Percentiles rank a stretch among this genome's conserved stretches.
Evolutionary conservation across 2,797 vertebrate species (phyloP).

Genomic region (Coranthus polyacanthus): DNA sequence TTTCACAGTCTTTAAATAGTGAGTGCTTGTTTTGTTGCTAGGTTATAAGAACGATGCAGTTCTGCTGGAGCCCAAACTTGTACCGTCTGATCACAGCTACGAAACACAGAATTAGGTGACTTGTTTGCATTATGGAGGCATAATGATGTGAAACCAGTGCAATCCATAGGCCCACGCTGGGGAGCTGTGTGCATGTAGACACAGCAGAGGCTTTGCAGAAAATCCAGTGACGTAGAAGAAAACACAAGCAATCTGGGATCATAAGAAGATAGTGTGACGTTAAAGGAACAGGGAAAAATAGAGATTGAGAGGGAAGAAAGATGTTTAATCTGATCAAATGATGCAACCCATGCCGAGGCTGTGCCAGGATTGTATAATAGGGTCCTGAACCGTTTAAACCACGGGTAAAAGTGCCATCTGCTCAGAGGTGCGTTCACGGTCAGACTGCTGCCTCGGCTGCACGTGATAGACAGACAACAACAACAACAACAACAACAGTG

Average conservation of each 20-base stretch:
- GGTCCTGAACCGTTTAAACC: constrained; percentile 56
- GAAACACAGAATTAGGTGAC: constrained; percentile 18
- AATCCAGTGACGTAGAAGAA: constrained; percentile 59
- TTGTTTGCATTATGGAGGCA: neutral
- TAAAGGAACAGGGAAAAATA: constrained; percentile 24
- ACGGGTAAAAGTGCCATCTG: constrained; percentile 71
- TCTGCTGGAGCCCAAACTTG: constrained; percentile 33
- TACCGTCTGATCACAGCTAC: constrained; percentile 28
- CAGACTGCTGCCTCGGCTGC: constrained; percentile 42
- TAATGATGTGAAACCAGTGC: neutral
- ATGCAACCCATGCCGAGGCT: constrained; percentile 63
- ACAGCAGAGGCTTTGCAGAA: constrained; percentile 49
- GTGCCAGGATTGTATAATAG: constrained; percentile 72
- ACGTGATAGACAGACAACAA: constrained; percentile 34
- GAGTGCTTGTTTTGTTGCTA: constrained; percentile 64
- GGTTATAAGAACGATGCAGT: constrained; percentile 59
- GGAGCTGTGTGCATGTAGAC: constrained; percentile 10
- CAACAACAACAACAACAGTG: no score
- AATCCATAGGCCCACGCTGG: neutral
- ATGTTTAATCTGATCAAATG: constrained; percentile 76
- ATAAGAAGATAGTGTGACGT: constrained; percentile 53
- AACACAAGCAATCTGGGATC: constrained; percentile 55
- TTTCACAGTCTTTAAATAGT: constrained; percentile 71
- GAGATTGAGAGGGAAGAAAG: constrained; percentile 53
- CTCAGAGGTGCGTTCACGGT: constrained; percentile 59